These are phyloP conservation scores for Coracopsis vasa DNA, from an alignment of 2,113 vertebrate genomes.

Conservation along the genomic window DNA sequence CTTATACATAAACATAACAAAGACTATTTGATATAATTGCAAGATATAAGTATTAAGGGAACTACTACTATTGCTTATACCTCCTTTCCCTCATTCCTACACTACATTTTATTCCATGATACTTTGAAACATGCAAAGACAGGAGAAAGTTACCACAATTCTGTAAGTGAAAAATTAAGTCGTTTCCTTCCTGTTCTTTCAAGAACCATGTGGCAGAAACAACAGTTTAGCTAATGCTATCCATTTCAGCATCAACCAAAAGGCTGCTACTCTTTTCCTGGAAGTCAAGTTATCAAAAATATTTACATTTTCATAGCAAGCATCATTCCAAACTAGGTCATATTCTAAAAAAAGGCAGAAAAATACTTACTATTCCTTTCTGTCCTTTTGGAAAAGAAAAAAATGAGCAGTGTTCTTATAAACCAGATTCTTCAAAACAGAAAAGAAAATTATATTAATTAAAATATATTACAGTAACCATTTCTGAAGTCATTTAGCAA, in stretches of 20 bases:
- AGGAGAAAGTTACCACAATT: background rate
- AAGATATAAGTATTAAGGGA: background rate
- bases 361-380: constrained; percentile 92
- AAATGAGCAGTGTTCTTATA: constrained; percentile 89
- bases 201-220: background rate
- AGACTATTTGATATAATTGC: background rate
- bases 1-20: background rate
- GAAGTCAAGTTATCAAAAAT: background rate
- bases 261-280: background rate
- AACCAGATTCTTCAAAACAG: constrained; percentile 85
- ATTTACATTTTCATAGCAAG: background rate
- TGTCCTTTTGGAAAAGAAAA: constrained; percentile 89
- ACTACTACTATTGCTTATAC: background rate
- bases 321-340: background rate
- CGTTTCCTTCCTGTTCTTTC: background rate
- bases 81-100: background rate
- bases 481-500: constrained; percentile 1
- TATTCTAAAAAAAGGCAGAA: background rate
- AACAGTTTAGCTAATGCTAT: background rate
- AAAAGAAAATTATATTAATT: constrained; percentile 20
- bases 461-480: background rate
- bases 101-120: background rate
- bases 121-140: background rate
- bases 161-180: background rate
- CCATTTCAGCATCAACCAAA: background rate